Percentiles rank a stretch among this genome's conserved stretches.
Conservation (phyloP, 2,113 vertebrate species). For the Lepidothrix coronata region DNA sequence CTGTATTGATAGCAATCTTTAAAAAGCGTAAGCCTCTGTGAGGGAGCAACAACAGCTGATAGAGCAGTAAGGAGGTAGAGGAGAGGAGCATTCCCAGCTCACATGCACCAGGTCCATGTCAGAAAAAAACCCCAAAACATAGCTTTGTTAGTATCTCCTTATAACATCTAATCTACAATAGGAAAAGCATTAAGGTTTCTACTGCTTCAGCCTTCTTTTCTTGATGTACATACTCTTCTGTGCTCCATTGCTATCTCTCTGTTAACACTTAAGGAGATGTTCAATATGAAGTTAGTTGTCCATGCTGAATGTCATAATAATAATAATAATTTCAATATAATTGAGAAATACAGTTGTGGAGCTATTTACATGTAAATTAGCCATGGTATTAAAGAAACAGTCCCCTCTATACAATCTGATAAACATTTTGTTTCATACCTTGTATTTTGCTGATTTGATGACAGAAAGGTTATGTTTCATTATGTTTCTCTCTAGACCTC, state of each 20-base stretch:
- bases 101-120: not conserved
- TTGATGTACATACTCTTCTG: not conserved
- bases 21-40: not conserved
- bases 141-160: not conserved
- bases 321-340: not conserved
- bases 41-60: not conserved
- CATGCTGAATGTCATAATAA: not conserved
- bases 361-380: not conserved
- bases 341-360: not conserved
- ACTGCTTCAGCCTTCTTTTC: not conserved
- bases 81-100: not conserved
- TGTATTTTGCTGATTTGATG: not conserved
- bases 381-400: not conserved
- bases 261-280: not conserved
- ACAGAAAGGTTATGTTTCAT: not conserved
- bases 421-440: not conserved
- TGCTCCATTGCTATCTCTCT: not conserved
- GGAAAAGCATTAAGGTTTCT: not conserved
- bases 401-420: not conserved
- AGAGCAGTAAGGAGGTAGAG: not conserved
- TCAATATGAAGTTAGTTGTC: not conserved
- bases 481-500: not conserved
- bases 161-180: too few species aligned
- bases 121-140: rapidly evolving
- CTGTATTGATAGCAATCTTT: not conserved